These are phyloP conservation scores for Parotia lawesii DNA, from an alignment of 2,113 vertebrate genomes.

Conservation along the genomic window DNA sequence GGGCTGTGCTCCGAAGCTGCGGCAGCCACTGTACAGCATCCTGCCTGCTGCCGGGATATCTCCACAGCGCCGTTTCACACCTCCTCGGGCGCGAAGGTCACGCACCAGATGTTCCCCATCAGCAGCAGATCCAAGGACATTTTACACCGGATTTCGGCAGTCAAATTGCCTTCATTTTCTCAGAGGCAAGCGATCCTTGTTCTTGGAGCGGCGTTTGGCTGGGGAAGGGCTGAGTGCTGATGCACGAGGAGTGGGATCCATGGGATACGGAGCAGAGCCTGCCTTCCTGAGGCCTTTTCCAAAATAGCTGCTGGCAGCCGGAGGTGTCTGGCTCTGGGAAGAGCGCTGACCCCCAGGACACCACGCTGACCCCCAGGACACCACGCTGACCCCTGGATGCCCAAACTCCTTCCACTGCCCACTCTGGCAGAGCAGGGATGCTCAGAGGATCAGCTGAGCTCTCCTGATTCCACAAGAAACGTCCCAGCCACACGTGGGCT, in stretches of 20 bases:
- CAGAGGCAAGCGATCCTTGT: rapidly evolving
- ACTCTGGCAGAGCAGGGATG: background rate
- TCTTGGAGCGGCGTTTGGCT: background rate
- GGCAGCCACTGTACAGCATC: background rate
- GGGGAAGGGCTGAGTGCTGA: background rate
- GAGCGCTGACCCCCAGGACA: too few species aligned
- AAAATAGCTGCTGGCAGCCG: background rate
- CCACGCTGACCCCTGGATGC: rapidly evolving
- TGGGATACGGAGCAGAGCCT: background rate
- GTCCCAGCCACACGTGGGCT: rapidly evolving
- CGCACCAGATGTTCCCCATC: constrained; percentile 21
- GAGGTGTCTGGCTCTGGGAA: background rate
- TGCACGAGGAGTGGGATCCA: rapidly evolving
- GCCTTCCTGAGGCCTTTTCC: background rate
- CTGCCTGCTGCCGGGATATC: background rate
- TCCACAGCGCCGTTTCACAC: background rate
- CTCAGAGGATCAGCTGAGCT: background rate
- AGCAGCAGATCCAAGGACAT: background rate
- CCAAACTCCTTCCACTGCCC: rapidly evolving
- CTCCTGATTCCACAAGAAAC: rapidly evolving
- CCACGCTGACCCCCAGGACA: too few species aligned
- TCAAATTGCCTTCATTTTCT: background rate
- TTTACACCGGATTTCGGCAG: background rate
- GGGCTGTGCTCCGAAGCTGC: background rate
- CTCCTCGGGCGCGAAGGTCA: background rate